Base-by-base conservation (phyloP, 2,113 vertebrate species). In the Chionodraco myersi region DNA sequence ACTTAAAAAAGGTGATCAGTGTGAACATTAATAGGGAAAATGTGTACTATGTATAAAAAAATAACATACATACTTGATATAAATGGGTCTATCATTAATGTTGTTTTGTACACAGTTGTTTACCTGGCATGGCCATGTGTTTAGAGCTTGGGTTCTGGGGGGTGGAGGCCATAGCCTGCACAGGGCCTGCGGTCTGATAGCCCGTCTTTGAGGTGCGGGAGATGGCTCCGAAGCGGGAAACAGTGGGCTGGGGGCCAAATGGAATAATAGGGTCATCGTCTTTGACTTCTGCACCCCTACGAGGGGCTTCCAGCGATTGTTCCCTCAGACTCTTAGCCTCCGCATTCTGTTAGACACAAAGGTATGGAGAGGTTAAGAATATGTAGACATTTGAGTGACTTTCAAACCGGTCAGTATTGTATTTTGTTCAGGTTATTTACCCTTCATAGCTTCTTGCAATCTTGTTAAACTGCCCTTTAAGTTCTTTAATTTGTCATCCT, bases 191-290 rank as follows among this genome's bases (percentile, higher is more conserved):
- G 83, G 95, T 96, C 94, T 97, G 98, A 92, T 98, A 99, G 80
- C 97, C 96, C 0, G 96, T 96, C 93, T 99, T 99, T 62, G 98
- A 97, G 75, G 97, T 98, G 82, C 97, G 96, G 61, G 98, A 99
- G 78, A 99, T 99, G 86, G 97, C 98, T 36, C 98, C 98, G 77
- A 99, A 99, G 78, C 97, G 96, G 0, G 98, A 99, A 10, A 99
- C 97, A 12, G 98, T 99, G 49, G 98, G 98, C 82, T 97, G 93
- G 72, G 98, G 96, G 76, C 98, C 98, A 85, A 99, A 99, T 0
- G 98, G 98, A 73, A 99, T 99, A 88, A 99, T 98, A 77, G 98
- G 98, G 84, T 99, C 98, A 18, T 99, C 98, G 8, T 98, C 97
- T 80, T 95, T 96, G 1, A 96, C 90, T 90, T 99, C 98, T 1